Evolutionary conservation across 2,113 vertebrate species (phyloP).

Genomic region (Pomatostomus ruficeps): DNA sequence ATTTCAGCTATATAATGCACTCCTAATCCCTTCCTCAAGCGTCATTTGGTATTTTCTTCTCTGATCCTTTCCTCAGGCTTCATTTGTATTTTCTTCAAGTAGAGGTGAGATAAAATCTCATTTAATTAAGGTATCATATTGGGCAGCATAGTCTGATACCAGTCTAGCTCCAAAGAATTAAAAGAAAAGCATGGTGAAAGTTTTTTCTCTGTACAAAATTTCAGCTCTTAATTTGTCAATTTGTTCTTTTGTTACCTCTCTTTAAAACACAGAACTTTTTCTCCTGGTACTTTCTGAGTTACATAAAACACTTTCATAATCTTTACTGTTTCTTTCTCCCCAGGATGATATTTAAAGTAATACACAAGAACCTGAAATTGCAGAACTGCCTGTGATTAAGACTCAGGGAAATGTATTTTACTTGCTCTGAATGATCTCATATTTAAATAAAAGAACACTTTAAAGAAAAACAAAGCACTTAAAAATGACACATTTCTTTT

Average conservation of each 20-base stretch:
- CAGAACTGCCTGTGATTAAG: conserved; percentile 33
- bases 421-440: conserved; percentile 1
- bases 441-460: conserved; percentile 53
- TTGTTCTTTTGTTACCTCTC: neutral
- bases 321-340: conserved; percentile 20
- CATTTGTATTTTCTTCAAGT: neutral
- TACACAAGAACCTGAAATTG: conserved; percentile 22
- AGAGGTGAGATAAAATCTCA: neutral
- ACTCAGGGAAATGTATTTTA: conserved; percentile 20
- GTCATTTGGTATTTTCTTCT: neutral
- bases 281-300: neutral
- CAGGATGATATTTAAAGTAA: conserved; percentile 4
- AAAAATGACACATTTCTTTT: conserved; percentile 48
- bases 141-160: neutral
- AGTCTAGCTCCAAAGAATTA: neutral
- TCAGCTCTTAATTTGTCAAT: neutral
- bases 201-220: neutral
- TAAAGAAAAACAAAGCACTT: conserved; percentile 23
- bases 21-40: neutral
- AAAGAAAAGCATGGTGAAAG: neutral
- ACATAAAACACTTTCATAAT: neutral
- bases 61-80: neutral
- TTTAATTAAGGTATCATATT: neutral
- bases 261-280: neutral
- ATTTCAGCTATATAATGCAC: neutral